Base-by-base conservation (phyloP, 2,113 vertebrate genomes). In the Brienomyrus brachyistius region DNA sequence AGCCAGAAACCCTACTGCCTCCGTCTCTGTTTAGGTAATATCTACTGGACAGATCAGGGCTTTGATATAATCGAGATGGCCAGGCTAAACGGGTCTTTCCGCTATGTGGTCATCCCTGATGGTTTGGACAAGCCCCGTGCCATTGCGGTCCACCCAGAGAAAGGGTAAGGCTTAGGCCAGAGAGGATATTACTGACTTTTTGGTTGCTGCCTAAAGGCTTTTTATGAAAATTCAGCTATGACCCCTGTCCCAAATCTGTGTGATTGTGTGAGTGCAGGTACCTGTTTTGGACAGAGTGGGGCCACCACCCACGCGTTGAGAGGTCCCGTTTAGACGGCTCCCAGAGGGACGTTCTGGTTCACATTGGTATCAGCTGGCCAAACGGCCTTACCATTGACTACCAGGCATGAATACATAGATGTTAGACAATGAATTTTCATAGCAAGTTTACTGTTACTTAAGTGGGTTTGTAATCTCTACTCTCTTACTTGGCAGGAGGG, bases 241-340 rank as follows among this genome's bases (percentile, higher is more conserved):
- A 70, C 10, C 62, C 27, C 9, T 13, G 62, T 70, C 62, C 62
- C 62, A 70, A 70, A 27, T 70, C 62, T 90, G 54, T 89, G 77
- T 88, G 27, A 88, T 45, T 89, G 77, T 91, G 19, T 90, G 0
- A 5, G 2, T 89, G 45, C 85, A 99, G 98, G 90, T 99, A 99
- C 92, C 94, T 99, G 90, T 99, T 99, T 95, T 99, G 98, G 98
- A 99, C 98, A 0, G 98, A 99, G 92, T 99, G 98, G 98, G 98
- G 98, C 85, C 98, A 98, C 94, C 98, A 98, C 88, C 98, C 98
- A 0, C 97, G 98, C 35, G 99, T 99, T 0, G 98, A 99, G 92
- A 96, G 98, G 31, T 98, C 98, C 0, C 96, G 96, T 43, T 93
- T 99, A 86, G 98, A 99, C 0, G 98, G 98, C 43, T 95, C 97